A percentile compares a stretch with the other conserved stretches of the same genome.
Evolutionary conservation across 2,888 invertebrate genomes (phyloP).

Genomic region (Pachymerium ferrugineum): DNA sequence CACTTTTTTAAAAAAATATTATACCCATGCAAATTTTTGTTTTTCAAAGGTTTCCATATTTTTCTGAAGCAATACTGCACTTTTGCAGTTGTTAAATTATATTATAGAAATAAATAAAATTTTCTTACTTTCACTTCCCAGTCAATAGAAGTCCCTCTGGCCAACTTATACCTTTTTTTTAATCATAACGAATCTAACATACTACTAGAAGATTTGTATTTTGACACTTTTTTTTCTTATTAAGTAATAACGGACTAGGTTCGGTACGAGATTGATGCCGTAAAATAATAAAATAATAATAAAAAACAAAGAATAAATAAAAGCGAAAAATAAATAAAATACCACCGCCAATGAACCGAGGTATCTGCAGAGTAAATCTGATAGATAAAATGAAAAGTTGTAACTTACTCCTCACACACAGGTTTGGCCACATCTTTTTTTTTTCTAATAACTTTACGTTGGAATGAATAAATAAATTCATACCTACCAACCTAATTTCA

Average conservation of each 20-base stretch:
- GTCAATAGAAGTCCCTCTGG: slow-evolving; percentile 3
- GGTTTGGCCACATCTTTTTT: neutral
- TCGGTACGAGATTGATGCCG: neutral
- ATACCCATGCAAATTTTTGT: neutral
- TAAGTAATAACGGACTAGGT: neutral
- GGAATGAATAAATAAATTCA: slow-evolving; percentile 20
- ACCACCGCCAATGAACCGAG: neutral
- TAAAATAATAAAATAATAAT: neutral
- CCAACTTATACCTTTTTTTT: neutral
- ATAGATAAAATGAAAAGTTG: neutral
- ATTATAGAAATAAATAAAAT: neutral
- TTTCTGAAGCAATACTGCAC: neutral
- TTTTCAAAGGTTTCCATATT: neutral
- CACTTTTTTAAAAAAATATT: neutral
- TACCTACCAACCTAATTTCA: slow-evolving; percentile 25
- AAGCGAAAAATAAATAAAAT: neutral
- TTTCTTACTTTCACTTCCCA: slow-evolving; percentile 13
- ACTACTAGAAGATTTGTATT: neutral
- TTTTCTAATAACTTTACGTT: neutral
- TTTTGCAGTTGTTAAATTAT: neutral
- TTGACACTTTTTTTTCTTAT: neutral
- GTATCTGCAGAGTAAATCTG: neutral
- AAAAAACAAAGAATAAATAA: neutral
- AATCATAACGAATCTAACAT: neutral
- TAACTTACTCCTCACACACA: slow-evolving; percentile 28